These are phyloP conservation scores for Ostrea denselamellosa DNA, from an alignment of 1,140 invertebrate genomes.

Conservation along the genomic window DNA sequence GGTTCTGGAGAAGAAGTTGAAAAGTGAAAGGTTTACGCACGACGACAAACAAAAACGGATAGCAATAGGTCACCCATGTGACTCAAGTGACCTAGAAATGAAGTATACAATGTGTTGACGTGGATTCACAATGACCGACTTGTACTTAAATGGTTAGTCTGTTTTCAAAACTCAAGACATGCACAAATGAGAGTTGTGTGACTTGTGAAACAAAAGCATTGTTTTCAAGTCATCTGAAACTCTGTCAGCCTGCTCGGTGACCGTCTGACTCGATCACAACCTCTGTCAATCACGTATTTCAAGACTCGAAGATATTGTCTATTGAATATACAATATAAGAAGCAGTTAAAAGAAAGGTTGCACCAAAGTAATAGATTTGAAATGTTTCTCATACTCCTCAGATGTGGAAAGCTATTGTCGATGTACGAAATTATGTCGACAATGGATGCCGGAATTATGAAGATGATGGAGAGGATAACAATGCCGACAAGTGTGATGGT, in stretches of 20 bases:
- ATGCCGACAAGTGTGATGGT: constrained; percentile 62
- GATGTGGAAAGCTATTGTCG: neutral
- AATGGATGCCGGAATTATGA: constrained; percentile 58
- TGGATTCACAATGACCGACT: no score
- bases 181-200: no score
- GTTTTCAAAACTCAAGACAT: no score
- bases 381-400: constrained; percentile 42
- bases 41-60: no score
- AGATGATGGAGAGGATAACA: constrained; percentile 59
- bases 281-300: constrained; percentile 21
- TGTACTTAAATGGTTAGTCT: no score
- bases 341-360: constrained; percentile 62
- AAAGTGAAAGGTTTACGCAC: no score
- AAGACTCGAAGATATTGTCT: constrained; percentile 56
- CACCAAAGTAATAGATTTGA: constrained; percentile 52
- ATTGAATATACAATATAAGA: constrained; percentile 66
- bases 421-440: constrained; percentile 42
- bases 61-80: no score
- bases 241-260: neutral
- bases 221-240: neutral
- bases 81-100: no score
- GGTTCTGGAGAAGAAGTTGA: no score
- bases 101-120: no score
- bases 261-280: neutral
- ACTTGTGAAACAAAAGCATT: neutral